Conservation (phyloP, 2,113 vertebrate genomes). For the Balaenoptera acutorostrata region DNA sequence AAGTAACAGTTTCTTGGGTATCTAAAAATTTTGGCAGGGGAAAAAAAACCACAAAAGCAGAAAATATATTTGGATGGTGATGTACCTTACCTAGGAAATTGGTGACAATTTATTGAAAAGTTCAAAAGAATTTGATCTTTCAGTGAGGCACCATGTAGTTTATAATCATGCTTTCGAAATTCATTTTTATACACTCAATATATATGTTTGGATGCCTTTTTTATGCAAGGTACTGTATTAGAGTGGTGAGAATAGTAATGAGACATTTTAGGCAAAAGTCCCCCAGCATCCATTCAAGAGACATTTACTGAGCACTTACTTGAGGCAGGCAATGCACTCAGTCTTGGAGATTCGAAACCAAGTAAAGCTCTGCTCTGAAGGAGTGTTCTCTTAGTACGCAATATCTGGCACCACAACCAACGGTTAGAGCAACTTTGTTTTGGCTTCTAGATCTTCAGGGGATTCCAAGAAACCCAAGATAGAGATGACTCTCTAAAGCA, state of each 20-base stretch:
- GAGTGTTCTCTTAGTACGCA: background rate
- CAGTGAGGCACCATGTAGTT: background rate
- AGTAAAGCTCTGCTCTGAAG: background rate
- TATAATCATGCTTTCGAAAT: background rate
- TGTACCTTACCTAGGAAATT: background rate
- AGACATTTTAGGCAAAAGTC: background rate
- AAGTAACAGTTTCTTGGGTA: background rate
- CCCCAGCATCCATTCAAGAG: background rate
- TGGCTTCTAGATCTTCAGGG: background rate
- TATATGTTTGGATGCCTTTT: background rate
- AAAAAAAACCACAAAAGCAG: background rate
- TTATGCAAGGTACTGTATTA: background rate
- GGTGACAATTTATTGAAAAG: background rate
- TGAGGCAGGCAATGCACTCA: background rate
- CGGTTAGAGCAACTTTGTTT: background rate
- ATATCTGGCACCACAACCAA: background rate
- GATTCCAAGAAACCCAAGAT: background rate
- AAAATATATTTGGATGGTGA: background rate
- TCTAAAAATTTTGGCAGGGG: background rate
- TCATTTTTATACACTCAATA: background rate
- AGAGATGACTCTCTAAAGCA: background rate
- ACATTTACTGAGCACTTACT: background rate
- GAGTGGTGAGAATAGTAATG: background rate
- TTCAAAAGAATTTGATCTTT: background rate
- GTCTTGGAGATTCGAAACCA: background rate